Evolutionary conservation across 2,113 vertebrate genomes (phyloP).

Genomic region (Clinocottus analis): DNA sequence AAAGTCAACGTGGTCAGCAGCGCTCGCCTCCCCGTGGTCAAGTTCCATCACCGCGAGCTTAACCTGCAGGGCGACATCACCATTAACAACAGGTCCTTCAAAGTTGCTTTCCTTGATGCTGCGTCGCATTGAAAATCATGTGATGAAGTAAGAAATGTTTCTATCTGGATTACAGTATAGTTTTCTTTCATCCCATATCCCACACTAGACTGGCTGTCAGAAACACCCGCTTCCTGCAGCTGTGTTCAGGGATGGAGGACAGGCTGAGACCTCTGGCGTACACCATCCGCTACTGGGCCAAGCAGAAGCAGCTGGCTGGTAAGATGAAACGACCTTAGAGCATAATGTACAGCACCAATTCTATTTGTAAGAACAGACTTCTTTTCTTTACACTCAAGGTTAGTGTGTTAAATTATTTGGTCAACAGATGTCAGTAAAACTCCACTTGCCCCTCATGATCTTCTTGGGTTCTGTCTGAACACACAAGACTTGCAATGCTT

Average conservation of each 20-base stretch:
- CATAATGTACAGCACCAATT: no score
- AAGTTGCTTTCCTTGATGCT: not conserved
- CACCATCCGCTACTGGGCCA: constrained; percentile 89
- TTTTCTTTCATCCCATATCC: not conserved
- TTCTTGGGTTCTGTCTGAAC: not conserved
- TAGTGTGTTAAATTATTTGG: not conserved
- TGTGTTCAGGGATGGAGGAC: constrained; percentile 87
- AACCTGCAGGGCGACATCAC: constrained; percentile 90
- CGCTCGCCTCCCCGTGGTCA: constrained; percentile 90
- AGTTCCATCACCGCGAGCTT: constrained; percentile 90
- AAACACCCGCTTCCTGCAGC: constrained; percentile 91
- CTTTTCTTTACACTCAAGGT: not conserved
- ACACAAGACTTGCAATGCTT: not conserved
- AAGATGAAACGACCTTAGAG: constrained; percentile 15
- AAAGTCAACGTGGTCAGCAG: constrained; percentile 87
- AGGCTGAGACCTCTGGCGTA: constrained; percentile 89
- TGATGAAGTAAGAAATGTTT: not conserved
- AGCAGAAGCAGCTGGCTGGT: constrained; percentile 90
- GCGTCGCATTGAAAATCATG: not conserved
- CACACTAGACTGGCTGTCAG: constrained; percentile 87
- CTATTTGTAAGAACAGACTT: not conserved
- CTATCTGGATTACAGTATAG: not conserved
- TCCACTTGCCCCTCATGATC: not conserved
- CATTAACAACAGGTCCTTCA: constrained; percentile 89
- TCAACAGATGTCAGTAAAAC: constrained; percentile 69